These are phyloP conservation scores for Drosophila ambigua DNA, from an alignment of 1,140 invertebrate genomes.

Conservation along the genomic window DNA sequence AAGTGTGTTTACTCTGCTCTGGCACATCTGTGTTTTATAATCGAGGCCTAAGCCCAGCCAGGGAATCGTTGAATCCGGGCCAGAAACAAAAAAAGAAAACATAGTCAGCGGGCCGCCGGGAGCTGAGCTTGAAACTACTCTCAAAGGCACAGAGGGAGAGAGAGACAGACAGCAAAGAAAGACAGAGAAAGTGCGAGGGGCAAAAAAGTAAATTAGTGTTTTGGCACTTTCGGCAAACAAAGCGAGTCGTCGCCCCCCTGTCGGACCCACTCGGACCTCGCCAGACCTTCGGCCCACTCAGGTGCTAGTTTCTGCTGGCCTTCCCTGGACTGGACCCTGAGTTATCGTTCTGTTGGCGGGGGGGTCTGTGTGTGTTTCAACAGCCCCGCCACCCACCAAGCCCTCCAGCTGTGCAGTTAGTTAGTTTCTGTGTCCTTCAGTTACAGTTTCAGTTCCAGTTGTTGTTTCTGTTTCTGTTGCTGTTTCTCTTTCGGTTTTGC, in stretches of 20 bases:
- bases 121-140: conserved; percentile 16
- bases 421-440: conserved; percentile 77
- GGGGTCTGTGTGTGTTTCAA: background rate
- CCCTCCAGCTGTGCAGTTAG: conserved; percentile 55
- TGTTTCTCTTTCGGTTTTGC: conserved; percentile 32
- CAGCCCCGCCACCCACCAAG: background rate
- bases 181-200: conserved; percentile 31
- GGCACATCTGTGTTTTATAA: conserved; percentile 78
- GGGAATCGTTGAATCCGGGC: conserved; percentile 34
- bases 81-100: conserved; percentile 18
- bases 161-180: conserved; percentile 10
- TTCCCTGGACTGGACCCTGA: conserved; percentile 52
- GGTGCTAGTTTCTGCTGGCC: conserved; percentile 72
- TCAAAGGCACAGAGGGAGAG: background rate
- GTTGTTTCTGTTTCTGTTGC: conserved; percentile 29
- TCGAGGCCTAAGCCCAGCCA: conserved; percentile 49
- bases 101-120: conserved; percentile 1
- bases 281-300: conserved; percentile 43
- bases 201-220: conserved; percentile 82
- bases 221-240: conserved; percentile 82
- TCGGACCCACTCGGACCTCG: background rate
- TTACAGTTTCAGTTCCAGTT: conserved; percentile 1
- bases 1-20: conserved; percentile 58
- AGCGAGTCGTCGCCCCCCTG: conserved; percentile 34
- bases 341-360: conserved; percentile 48